These are phyloP conservation scores for Melanerpes formicivorus DNA, from an alignment of 2,113 vertebrate species.

Conservation along the genomic window DNA sequence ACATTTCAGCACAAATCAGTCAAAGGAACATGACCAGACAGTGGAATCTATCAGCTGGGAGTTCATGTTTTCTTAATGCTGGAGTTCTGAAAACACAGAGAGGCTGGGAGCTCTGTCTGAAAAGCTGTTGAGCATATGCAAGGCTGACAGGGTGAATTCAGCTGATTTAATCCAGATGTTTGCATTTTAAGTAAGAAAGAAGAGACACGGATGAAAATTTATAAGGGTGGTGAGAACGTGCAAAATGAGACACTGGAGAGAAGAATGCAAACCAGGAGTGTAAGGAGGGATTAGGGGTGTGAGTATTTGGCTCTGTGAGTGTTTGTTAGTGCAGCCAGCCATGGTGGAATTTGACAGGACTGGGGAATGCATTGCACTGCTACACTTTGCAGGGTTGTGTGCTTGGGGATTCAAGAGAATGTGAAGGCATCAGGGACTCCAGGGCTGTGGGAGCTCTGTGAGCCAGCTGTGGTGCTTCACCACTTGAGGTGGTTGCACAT, in stretches of 20 bases:
- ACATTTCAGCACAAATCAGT: slow-evolving; percentile 4
- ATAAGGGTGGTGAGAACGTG: neutral
- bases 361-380: slow-evolving; percentile 17
- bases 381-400: neutral
- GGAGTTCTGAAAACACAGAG: slow-evolving; percentile 6
- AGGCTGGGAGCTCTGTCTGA: neutral
- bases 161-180: slow-evolving; percentile 59
- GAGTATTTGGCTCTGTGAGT: slow-evolving; percentile 39
- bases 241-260: slow-evolving; percentile 50
- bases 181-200: slow-evolving; percentile 42
- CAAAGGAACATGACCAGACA: slow-evolving; percentile 5
- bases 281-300: slow-evolving; percentile 26
- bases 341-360: slow-evolving; percentile 41
- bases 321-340: slow-evolving; percentile 29
- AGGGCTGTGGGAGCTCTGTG: neutral
- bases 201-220: slow-evolving; percentile 45
- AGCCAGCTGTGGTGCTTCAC: neutral
- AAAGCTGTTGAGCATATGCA: neutral
- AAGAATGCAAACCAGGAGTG: slow-evolving; percentile 29
- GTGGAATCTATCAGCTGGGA: neutral
- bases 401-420: neutral
- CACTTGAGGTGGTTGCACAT: neutral
- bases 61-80: slow-evolving; percentile 1
- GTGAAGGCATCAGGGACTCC: neutral
- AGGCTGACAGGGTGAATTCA: slow-evolving; percentile 28